phyloP scores from a whole-genome alignment of 2,797 vertebrate genomes.

The Diceros bicornis region DNA sequence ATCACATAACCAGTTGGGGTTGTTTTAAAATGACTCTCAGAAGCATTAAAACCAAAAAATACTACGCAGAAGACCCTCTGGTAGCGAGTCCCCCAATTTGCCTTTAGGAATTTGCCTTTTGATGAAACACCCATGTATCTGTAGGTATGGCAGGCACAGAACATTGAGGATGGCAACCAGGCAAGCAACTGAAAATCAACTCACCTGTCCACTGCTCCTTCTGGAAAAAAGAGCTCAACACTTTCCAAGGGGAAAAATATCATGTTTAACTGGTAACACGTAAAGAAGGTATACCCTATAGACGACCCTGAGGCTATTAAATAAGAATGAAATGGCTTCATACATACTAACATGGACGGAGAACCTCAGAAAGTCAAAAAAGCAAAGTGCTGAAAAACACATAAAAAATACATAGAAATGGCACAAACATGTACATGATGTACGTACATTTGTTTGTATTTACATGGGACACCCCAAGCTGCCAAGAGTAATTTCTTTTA shows the following conservation, averaged over 20 bases:
- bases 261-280: not conserved
- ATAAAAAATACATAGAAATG: not conserved
- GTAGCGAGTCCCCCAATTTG: constrained; percentile 91
- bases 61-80: constrained; percentile 88
- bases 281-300: not conserved
- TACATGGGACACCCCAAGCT: not conserved
- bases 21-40: constrained; percentile 90
- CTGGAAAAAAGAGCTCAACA: not conserved
- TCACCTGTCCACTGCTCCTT: not conserved
- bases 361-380: not conserved
- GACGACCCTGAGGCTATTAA: fast-evolving
- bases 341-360: fast-evolving
- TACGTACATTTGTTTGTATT: not conserved
- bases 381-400: not conserved
- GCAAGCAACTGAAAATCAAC: not conserved
- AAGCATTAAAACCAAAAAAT: constrained; percentile 87
- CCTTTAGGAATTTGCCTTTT: constrained; percentile 89
- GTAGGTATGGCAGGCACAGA: constrained; percentile 83
- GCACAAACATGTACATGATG: not conserved
- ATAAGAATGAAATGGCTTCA: not conserved
- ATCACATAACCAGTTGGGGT: constrained; percentile 95
- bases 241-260: not conserved
- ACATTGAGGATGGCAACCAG: constrained; percentile 53
- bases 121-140: constrained; percentile 87
- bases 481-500: not conserved